Base-by-base conservation (phyloP, 2,113 vertebrate genomes). In the Rafetus swinhoei region DNA sequence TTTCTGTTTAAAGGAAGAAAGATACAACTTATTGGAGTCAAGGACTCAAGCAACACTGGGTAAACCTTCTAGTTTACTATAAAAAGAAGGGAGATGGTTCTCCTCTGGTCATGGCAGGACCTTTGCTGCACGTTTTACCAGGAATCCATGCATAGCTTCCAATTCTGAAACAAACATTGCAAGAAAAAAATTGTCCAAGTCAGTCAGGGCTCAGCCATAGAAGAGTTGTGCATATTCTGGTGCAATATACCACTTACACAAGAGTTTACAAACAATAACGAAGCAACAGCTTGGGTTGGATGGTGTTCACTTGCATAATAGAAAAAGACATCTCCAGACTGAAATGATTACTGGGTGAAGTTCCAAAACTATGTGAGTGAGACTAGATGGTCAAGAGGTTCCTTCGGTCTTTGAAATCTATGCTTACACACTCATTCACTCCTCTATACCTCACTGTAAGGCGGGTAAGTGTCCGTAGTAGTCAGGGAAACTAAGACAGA, bases 101-200 rank as follows among this genome's bases (percentile, higher is more conserved):
- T 90, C 82, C 69, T 35, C 22, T 65, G 76, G 90, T 4, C 21
- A 72, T 77, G 87, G 77, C 85, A 93, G 93, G 52, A 32, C 55
- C 52, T 50, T 45, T 27, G 82, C 79, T 86, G 59, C 76, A 45
- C 35, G 24, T 50, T 77, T 13, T 0, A 0, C 53, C 2, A 4
- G 18, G 69, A 84, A 69, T 87, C 69, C 0, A 0, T 74, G 25
- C 1, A 0, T 3, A 0, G n/a, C 80, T 56, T 90, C 74, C 76
- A 79, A 54, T 4, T 13, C 27, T 1, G 32, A 50, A 60, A 53
- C 32, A 60, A 29, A 27, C 8, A 16, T 86, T 93, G 86, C 35
- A 85, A 52, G 77, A 82, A 50, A 81, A 81, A 90, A 5, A 11
- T 14, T 52, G 18, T 12, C 59, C 59, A 54, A 77, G 39, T 18